Conservation (phyloP, 1,140 invertebrate species). For the Panagrolaimus sp. region DNA sequence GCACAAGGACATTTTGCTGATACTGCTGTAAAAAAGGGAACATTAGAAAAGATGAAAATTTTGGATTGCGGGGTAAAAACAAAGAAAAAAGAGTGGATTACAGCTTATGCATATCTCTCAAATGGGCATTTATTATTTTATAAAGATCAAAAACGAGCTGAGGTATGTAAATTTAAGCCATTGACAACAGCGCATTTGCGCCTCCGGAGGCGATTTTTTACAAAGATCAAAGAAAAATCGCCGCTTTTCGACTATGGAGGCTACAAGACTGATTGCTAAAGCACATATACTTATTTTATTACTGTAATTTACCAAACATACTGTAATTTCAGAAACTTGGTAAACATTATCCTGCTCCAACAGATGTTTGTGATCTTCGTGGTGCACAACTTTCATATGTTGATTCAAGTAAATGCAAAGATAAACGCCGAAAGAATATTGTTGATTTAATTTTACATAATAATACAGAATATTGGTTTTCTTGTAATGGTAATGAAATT, state of each 20-base stretch:
- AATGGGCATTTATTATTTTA: conserved; percentile 62
- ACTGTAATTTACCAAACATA: background rate
- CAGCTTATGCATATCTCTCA: conserved; percentile 59
- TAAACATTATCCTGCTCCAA: conserved; percentile 55
- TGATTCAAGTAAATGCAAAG: conserved; percentile 54
- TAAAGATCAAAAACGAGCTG: conserved; percentile 61
- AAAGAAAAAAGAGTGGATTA: conserved; percentile 60
- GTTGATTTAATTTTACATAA: conserved; percentile 46
- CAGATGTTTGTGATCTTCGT: conserved; percentile 59
- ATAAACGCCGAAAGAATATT: conserved; percentile 44
- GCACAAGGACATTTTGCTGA: conserved; percentile 31
- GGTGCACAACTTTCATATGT: conserved; percentile 56
- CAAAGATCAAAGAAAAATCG: too few species aligned
- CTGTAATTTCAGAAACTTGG: conserved; percentile 47
- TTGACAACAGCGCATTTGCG: too few species aligned
- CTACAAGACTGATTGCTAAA: too few species aligned
- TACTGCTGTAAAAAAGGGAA: conserved; percentile 41
- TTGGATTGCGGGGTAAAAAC: conserved; percentile 35
- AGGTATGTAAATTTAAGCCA: conserved; percentile 46
- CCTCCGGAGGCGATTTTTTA: too few species aligned
- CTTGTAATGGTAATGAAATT: conserved; percentile 43
- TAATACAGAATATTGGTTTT: conserved; percentile 49
- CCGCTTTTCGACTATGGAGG: too few species aligned
- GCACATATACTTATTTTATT: too few species aligned
- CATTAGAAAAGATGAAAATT: conserved; percentile 48